Percentiles rank a stretch among this genome's conserved stretches.
Evolutionary conservation across 2,113 vertebrate genomes (phyloP).

Genomic region (Procapra przewalskii): DNA sequence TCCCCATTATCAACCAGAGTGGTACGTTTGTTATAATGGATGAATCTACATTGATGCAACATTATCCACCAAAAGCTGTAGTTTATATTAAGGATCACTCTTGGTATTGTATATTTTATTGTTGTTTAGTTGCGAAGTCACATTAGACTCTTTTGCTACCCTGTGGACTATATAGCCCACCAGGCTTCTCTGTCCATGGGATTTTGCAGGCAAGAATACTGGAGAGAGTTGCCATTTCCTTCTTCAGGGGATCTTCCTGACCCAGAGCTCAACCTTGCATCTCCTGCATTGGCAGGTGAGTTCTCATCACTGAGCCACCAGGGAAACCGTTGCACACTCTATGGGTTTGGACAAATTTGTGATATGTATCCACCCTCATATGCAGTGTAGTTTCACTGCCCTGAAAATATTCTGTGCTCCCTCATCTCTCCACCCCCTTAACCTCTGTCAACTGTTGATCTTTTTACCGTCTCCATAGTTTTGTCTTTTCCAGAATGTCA

Average conservation of each 20-base stretch:
- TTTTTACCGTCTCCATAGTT: neutral
- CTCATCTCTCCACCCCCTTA: neutral
- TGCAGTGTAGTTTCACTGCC: neutral
- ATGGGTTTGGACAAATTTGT: neutral
- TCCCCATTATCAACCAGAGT: neutral
- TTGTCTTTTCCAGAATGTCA: neutral
- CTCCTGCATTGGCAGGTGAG: neutral
- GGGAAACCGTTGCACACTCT: neutral
- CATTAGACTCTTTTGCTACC: neutral
- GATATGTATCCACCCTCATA: neutral
- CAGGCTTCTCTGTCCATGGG: neutral
- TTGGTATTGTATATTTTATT: neutral
- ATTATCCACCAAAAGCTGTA: neutral
- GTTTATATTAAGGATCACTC: neutral
- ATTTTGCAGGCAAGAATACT: neutral
- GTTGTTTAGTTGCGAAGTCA: neutral
- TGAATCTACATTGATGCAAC: neutral
- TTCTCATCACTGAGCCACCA: neutral
- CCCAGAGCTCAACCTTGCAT: neutral
- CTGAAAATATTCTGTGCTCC: neutral
- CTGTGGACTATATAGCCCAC: neutral
- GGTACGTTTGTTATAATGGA: neutral
- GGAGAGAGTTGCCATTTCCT: neutral
- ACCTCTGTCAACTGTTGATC: neutral
- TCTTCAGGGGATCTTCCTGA: neutral